Evolutionary conservation across 2,888 invertebrate genomes (phyloP).

Genomic region (Epinotia brunnichana): DNA sequence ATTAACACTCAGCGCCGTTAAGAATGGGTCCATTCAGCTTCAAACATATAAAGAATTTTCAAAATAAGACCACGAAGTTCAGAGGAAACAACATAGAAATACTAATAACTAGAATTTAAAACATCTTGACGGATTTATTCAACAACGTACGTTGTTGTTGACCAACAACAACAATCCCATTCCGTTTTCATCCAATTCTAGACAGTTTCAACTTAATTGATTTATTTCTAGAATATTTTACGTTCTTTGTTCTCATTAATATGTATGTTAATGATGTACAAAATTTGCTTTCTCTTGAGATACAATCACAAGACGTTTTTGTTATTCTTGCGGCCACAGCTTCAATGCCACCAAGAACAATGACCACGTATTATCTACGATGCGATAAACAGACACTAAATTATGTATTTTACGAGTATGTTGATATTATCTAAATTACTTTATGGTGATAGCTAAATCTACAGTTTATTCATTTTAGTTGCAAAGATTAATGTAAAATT

Average conservation of each 20-base stretch:
- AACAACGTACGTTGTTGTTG: too few species aligned
- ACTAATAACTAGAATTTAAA: too few species aligned
- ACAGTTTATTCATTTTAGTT: slow-evolving; percentile 16
- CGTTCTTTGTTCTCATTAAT: neutral
- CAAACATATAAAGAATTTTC: too few species aligned
- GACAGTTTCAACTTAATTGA: neutral
- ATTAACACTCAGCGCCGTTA: too few species aligned
- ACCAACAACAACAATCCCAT: neutral
- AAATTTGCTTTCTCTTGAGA: slow-evolving; percentile 7
- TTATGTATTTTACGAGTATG: slow-evolving; percentile 31
- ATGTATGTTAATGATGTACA: neutral
- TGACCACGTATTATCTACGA: slow-evolving; percentile 38
- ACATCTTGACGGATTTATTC: neutral
- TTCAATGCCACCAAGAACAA: slow-evolving; percentile 36
- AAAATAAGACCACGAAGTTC: too few species aligned
- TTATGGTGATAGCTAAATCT: slow-evolving; percentile 23
- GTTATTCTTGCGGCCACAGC: slow-evolving; percentile 14
- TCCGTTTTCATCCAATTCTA: neutral
- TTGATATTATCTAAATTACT: slow-evolving; percentile 25
- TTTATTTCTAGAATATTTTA: neutral
- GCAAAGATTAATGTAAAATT: neutral
- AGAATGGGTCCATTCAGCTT: too few species aligned
- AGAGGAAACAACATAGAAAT: too few species aligned
- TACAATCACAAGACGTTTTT: slow-evolving; percentile 11
- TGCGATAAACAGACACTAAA: slow-evolving; percentile 34